Conservation (phyloP, 2,797 vertebrate genomes). For the Delichon dasypus region DNA sequence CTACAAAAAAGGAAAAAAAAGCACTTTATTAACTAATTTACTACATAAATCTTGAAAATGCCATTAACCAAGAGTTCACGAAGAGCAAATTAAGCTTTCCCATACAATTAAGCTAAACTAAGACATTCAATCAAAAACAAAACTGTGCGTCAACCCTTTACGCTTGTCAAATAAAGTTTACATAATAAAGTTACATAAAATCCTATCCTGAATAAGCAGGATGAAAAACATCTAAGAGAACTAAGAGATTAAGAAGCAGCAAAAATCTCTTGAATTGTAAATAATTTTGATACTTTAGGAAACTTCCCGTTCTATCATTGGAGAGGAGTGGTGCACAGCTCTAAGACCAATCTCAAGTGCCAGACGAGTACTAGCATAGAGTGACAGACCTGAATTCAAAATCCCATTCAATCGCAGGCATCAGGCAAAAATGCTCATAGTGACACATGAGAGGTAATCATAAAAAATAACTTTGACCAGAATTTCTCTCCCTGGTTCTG, state of each 20-base stretch:
- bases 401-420: neutral
- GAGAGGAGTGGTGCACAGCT: neutral
- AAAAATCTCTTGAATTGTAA: neutral
- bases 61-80: neutral
- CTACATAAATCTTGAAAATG: neutral
- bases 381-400: neutral
- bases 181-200: neutral
- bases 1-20: conserved; percentile 69
- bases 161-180: neutral
- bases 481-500: neutral
- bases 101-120: neutral
- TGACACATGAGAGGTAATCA: neutral
- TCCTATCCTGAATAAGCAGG: neutral
- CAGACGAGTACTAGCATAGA: accelerated
- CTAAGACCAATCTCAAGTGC: neutral
- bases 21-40: neutral
- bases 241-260: neutral
- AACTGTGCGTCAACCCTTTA: neutral
- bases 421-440: neutral
- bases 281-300: neutral
- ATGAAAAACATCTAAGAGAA: neutral
- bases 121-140: neutral
- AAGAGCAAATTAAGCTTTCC: neutral
- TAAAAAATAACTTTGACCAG: neutral
- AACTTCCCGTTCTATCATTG: neutral